Base-by-base conservation (phyloP, 2,113 vertebrate genomes). In the Centropus bengalensis region DNA sequence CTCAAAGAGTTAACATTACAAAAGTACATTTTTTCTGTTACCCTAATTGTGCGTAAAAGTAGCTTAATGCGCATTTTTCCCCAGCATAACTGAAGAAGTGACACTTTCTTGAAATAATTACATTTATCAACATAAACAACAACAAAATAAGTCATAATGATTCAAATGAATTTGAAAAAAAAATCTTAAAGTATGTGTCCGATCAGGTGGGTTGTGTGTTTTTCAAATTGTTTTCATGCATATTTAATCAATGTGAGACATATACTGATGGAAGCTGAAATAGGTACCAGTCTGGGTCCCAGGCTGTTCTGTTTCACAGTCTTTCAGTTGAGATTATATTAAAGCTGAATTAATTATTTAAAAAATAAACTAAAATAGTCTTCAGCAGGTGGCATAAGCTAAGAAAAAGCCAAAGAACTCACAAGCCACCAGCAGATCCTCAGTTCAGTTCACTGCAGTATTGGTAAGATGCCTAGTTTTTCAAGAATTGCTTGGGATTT, bases 211-310 rank as follows among this genome's bases (percentile, higher is more conserved):
- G 12, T 62, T 82, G 36, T 86, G 71, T 64, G 80, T 33, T 93
- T 96, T 94, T 87, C 54, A 88, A 64, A 94, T 80, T 67, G 40
- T 88, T 94, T 93, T 71, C 83, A 89, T 89, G 88, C 75, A 95
- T 93, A 88, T 96, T 96, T 95, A 89, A 95, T 74, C 82, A 86
- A 42, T 2, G 7, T 42, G 58, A 94, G 60, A 62, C 70, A 75
- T 67, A 89, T 36, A 36, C 36, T 36, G 36, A 36, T 66, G 75
- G 68, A 90, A 91, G 71, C 75, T 85, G 76, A 94, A 95, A 86
- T 86, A 68, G 49, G 85, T 93, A 81, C 38, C 73, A 82, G 44
- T 32, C 70, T 88, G 69, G 74, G 74, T 94, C 91, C 93, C 74
- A 92, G 92, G 75, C 81, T 82, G 80, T 86, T 83, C 38, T 86